A percentile compares a stretch with the other conserved stretches of the same genome.
Evolutionary conservation across 2,888 invertebrate species (phyloP).

Genomic region (Xanthia togata): DNA sequence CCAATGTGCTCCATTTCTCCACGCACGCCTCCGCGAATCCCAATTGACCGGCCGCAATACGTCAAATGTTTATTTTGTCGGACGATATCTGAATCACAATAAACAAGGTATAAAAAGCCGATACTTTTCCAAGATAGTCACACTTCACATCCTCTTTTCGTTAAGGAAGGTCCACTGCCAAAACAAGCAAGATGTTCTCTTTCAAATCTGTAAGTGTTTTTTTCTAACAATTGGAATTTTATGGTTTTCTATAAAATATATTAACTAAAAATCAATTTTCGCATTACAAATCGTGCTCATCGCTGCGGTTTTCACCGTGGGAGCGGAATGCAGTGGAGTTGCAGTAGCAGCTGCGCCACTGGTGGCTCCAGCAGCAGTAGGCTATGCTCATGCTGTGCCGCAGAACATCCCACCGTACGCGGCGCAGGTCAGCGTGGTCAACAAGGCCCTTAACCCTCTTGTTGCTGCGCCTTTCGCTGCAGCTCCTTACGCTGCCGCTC

Average conservation of each 20-base stretch:
- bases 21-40: slow-evolving; percentile 84
- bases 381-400: slow-evolving; percentile 91
- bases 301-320: slow-evolving; percentile 81
- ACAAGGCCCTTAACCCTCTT: slow-evolving; percentile 82
- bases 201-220: slow-evolving; percentile 86
- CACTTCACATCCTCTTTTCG: slow-evolving; percentile 85
- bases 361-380: slow-evolving; percentile 89
- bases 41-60: slow-evolving; percentile 85
- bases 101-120: slow-evolving; percentile 86
- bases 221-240: neutral
- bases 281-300: slow-evolving; percentile 85
- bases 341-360: slow-evolving; percentile 83
- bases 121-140: slow-evolving; percentile 79
- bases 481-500: slow-evolving; percentile 69
- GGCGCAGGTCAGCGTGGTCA: slow-evolving; percentile 90
- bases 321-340: slow-evolving; percentile 82
- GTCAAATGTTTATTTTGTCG: slow-evolving; percentile 84
- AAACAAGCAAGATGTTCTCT: slow-evolving; percentile 87
- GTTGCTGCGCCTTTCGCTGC: slow-evolving; percentile 77
- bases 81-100: slow-evolving; percentile 87
- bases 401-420: slow-evolving; percentile 92
- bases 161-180: slow-evolving; percentile 85
- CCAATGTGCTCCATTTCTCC: slow-evolving; percentile 89
- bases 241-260: neutral
- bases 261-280: slow-evolving; percentile 33